A percentile compares a stretch with the other conserved stretches of the same genome.
phyloP scores from a whole-genome alignment of 2,888 invertebrate species.

The Coenonympha glycerion region DNA sequence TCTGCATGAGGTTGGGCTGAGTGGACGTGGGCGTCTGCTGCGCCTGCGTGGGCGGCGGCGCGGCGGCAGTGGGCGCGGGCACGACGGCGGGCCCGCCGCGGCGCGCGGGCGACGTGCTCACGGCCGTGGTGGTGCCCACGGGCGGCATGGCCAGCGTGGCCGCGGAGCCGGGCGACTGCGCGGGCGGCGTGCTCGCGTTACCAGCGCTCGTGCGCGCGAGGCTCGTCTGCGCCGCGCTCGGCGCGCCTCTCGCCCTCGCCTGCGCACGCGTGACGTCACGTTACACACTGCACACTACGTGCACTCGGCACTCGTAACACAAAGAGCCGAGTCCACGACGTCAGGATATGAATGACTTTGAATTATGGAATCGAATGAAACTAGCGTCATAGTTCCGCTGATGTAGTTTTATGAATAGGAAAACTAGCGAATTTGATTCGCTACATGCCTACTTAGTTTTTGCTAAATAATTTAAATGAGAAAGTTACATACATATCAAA shows the following conservation, averaged over 20 bases:
- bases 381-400: slow-evolving; percentile 16
- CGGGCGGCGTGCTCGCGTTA: slow-evolving; percentile 65
- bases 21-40: slow-evolving; percentile 63
- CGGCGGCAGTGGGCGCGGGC: slow-evolving; percentile 68
- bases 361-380: slow-evolving; percentile 10
- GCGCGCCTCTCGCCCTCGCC: slow-evolving; percentile 75
- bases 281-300: no score
- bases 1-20: slow-evolving; percentile 89
- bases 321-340: no score
- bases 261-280: slow-evolving; percentile 31
- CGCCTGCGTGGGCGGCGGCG: slow-evolving; percentile 46
- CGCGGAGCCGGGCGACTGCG: slow-evolving; percentile 46
- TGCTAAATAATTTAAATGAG: slow-evolving; percentile 13
- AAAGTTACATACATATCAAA: slow-evolving; percentile 7
- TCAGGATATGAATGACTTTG: background rate
- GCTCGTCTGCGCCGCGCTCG: slow-evolving; percentile 62
- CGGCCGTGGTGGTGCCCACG: slow-evolving; percentile 41
- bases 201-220: slow-evolving; percentile 79
- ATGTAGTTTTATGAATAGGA: slow-evolving; percentile 22
- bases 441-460: slow-evolving; percentile 12
- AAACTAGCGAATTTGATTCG: slow-evolving; percentile 25
- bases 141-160: slow-evolving; percentile 33
- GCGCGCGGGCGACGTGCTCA: slow-evolving; percentile 55
- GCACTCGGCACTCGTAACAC: no score
- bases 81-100: slow-evolving; percentile 63